phyloP scores from a whole-genome alignment of 2,797 vertebrate genomes.

The Acestrorhynchus altus region DNA sequence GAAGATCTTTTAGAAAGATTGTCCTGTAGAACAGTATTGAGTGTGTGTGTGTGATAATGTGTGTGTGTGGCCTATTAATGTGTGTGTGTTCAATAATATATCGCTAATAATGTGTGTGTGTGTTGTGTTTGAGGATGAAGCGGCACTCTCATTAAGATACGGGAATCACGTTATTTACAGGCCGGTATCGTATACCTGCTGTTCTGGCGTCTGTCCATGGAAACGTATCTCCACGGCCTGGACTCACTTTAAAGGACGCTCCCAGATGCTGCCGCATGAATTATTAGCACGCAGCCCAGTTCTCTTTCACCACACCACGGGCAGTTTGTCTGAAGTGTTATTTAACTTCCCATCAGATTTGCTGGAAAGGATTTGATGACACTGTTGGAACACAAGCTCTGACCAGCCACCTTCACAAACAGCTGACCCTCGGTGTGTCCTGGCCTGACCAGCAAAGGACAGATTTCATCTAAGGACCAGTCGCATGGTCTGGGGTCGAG shows the following conservation, averaged over 20 bases:
- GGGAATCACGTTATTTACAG: not conserved
- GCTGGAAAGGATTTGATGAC: not conserved
- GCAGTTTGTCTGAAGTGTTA: not conserved
- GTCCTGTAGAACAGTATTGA: not conserved
- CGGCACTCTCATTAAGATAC: slow-evolving; percentile 5
- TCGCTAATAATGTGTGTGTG: too few relatives aligned
- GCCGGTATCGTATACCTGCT: slow-evolving; percentile 13
- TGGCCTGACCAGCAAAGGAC: too few relatives aligned
- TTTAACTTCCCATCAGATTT: not conserved
- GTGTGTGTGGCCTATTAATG: too few relatives aligned
- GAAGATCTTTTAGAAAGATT: not conserved
- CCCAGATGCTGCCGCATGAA: slow-evolving; percentile 8
- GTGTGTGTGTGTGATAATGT: too few relatives aligned
- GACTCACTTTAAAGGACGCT: not conserved
- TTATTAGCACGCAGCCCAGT: not conserved
- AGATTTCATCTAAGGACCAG: too few relatives aligned
- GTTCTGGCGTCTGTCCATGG: not conserved
- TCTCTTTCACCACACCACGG: not conserved
- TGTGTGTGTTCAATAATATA: too few relatives aligned
- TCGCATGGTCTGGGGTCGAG: too few relatives aligned
- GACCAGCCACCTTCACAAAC: not conserved
- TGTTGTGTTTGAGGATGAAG: not conserved
- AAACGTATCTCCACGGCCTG: not conserved
- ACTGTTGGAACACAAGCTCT: not conserved
- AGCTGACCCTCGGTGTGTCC: not conserved